A percentile compares a stretch with the other conserved stretches of the same genome.
These are phyloP conservation scores for Ciconia boyciana DNA, from an alignment of 2,113 vertebrate species.

Conservation along the genomic window DNA sequence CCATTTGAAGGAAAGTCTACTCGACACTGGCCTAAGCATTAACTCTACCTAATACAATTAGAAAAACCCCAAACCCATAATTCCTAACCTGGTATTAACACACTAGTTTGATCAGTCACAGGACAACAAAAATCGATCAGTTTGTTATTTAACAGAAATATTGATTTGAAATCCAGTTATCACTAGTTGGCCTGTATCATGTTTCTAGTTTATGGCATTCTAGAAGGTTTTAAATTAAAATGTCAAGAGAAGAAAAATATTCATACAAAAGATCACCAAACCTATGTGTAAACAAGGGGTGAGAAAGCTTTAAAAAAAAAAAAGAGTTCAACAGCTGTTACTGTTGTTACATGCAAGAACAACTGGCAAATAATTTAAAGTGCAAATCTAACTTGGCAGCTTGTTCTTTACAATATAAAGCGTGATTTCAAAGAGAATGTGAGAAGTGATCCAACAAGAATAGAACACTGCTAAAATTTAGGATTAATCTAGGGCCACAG, in stretches of 20 bases:
- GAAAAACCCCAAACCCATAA: fast-evolving
- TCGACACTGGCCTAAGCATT: background rate
- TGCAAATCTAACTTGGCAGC: background rate
- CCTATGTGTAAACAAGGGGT: background rate
- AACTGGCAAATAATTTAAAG: background rate
- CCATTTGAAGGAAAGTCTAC: background rate
- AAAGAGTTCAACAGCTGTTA: background rate
- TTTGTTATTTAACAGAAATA: background rate
- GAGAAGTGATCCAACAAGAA: background rate
- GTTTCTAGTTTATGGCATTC: background rate
- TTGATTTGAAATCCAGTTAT: background rate
- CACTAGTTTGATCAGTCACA: background rate
- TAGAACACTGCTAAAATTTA: background rate
- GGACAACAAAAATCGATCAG: background rate
- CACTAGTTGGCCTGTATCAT: background rate
- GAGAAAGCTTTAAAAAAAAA: background rate
- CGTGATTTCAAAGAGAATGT: background rate
- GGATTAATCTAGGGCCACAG: background rate
- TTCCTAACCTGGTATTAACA: background rate
- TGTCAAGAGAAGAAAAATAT: background rate
- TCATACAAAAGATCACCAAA: background rate
- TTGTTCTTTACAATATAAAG: background rate
- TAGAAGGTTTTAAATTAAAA: background rate
- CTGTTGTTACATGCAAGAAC: background rate
- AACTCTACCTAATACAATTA: background rate